These are phyloP conservation scores for Drosophila pseudotalamancana DNA, from an alignment of 2,888 invertebrate genomes.

Conservation along the genomic window DNA sequence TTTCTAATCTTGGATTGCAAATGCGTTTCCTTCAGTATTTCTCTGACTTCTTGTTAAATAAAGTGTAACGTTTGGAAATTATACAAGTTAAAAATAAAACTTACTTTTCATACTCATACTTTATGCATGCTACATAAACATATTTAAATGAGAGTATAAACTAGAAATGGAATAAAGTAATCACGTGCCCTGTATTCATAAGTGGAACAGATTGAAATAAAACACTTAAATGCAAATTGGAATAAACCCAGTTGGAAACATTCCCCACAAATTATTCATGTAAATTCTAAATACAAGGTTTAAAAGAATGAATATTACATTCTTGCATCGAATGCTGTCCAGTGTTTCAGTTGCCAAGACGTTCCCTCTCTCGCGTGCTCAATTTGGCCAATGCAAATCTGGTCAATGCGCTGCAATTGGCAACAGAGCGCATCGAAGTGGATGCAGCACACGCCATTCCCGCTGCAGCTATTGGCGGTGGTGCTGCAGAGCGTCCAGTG, in stretches of 20 bases:
- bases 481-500: constrained; percentile 56
- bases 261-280: constrained; percentile 1
- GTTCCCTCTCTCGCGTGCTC: constrained; percentile 30
- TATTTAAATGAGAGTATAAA: no score
- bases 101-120: no score
- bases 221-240: background rate
- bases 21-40: no score
- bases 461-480: background rate
- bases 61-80: background rate
- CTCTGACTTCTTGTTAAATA: no score
- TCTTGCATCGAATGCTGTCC: constrained; percentile 13
- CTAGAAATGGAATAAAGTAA: background rate
- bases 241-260: background rate
- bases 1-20: no score
- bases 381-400: constrained; percentile 68
- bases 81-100: background rate
- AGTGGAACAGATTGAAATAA: background rate
- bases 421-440: constrained; percentile 63
- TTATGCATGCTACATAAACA: no score
- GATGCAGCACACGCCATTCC: constrained; percentile 59
- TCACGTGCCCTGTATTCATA: background rate
- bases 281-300: background rate
- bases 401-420: constrained; percentile 64
- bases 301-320: constrained; percentile 14
- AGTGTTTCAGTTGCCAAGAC: constrained; percentile 31